Evolutionary conservation across 2,888 invertebrate species (phyloP).

Genomic region (Apomyelois bistriatella): DNA sequence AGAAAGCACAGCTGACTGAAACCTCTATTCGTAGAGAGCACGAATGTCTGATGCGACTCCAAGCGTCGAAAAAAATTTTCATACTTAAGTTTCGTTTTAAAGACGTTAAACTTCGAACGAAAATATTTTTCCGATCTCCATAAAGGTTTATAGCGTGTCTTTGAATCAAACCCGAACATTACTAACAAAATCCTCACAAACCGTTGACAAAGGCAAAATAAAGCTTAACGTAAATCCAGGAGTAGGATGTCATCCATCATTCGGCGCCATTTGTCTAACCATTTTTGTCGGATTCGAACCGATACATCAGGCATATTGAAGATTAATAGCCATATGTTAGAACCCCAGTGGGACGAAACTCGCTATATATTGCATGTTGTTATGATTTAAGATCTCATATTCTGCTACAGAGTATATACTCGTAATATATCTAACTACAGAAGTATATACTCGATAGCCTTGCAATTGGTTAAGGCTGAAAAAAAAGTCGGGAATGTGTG

Average conservation of each 20-base stretch:
- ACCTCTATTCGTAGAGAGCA: too few relatives aligned
- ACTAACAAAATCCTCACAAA: not conserved
- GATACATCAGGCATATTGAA: conserved; percentile 13
- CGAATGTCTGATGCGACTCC: too few relatives aligned
- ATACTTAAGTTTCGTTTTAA: too few relatives aligned
- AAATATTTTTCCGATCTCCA: not conserved
- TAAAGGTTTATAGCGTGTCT: not conserved
- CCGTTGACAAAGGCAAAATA: not conserved
- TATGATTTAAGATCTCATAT: too few relatives aligned
- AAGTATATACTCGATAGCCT: too few relatives aligned
- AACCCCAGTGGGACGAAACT: not conserved
- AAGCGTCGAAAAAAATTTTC: too few relatives aligned
- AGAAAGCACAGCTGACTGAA: too few relatives aligned
- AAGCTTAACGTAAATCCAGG: conserved; percentile 6
- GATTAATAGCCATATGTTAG: conserved; percentile 5
- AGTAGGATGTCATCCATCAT: conserved; percentile 7
- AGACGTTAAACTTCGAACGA: too few relatives aligned
- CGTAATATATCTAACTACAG: too few relatives aligned
- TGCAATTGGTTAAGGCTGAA: too few relatives aligned
- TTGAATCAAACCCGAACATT: not conserved
- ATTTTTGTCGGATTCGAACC: conserved; percentile 12
- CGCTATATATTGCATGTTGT: not conserved
- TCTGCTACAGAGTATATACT: too few relatives aligned
- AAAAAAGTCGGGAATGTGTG: too few relatives aligned
- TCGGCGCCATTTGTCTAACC: conserved; percentile 11